Evolutionary conservation across 30 jellyfish, hydroid and myxozoan species (phyloP).

Genomic region (Mastigias papua): DNA sequence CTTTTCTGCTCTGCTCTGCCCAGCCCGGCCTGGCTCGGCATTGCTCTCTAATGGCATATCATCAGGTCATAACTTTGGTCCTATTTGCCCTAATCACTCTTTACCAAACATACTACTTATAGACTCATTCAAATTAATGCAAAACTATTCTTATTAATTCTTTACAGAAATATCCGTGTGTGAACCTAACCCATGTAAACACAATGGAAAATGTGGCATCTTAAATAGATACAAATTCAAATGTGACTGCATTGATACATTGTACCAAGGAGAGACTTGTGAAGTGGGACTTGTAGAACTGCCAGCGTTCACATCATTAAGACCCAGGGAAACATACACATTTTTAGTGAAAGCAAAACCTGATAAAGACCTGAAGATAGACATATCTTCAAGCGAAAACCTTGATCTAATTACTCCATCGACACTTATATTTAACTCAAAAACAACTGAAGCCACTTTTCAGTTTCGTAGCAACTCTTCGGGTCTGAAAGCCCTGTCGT

Average conservation of each 20-base stretch:
- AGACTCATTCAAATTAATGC: background rate
- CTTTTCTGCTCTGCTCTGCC: too few relatives aligned
- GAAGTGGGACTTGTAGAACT: conserved; percentile 41
- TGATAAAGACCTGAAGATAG: conserved; percentile 19
- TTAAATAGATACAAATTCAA: conserved; percentile 20
- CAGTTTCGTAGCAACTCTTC: background rate
- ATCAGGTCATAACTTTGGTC: too few relatives aligned
- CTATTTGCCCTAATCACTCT: background rate
- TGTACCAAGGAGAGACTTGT: conserved; percentile 67
- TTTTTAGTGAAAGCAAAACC: conserved; percentile 60
- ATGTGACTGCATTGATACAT: conserved; percentile 55
- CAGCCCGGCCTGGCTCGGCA: too few relatives aligned
- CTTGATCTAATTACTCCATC: conserved; percentile 18
- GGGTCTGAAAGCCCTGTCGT: conserved; percentile 38
- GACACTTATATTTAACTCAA: conserved; percentile 16
- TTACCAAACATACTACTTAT: background rate
- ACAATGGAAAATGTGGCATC: conserved; percentile 45
- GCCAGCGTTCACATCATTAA: conserved; percentile 54
- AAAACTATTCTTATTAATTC: background rate
- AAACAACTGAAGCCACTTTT: background rate
- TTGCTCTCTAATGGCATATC: too few relatives aligned
- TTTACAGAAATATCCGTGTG: conserved; percentile 71
- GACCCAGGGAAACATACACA: background rate
- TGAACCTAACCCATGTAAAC: conserved; percentile 77
- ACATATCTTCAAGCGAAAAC: conserved; percentile 2